These are phyloP conservation scores for Epizoanthus stellaris DNA, from an alignment of 92 coral and sea anemone genomes.

Conservation along the genomic window DNA sequence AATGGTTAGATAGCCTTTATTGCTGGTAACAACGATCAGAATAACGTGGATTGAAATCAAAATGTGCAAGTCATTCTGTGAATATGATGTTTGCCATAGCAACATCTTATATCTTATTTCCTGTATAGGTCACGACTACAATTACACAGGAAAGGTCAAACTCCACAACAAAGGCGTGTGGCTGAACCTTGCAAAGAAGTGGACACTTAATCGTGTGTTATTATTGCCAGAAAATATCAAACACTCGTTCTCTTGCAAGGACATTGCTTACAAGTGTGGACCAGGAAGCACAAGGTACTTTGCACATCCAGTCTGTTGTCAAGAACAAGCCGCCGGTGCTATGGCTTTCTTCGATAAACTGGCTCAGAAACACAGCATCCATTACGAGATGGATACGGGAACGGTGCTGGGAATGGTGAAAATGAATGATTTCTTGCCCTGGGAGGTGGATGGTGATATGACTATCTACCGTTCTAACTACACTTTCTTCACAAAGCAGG, in stretches of 20 bases:
- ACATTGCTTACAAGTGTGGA: constrained; percentile 46
- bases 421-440: constrained; percentile 61
- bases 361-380: constrained; percentile 37
- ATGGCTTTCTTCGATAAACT: constrained; percentile 34
- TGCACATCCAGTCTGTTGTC: constrained; percentile 71
- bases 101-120: no score
- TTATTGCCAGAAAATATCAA: constrained; percentile 31
- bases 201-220: constrained; percentile 60
- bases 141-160: constrained; percentile 14
- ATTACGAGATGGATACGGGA: constrained; percentile 63
- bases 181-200: constrained; percentile 55
- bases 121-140: not conserved
- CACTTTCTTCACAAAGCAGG: constrained; percentile 28
- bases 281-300: not conserved
- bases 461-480: constrained; percentile 10
- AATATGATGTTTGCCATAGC: no score
- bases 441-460: constrained; percentile 63
- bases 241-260: constrained; percentile 66
- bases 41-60: no score
- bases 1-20: no score
- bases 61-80: no score
- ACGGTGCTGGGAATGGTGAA: constrained; percentile 60
- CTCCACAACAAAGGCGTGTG: constrained; percentile 29
- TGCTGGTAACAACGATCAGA: no score
- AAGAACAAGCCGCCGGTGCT: constrained; percentile 44